Evolutionary conservation across 2,797 vertebrate genomes (phyloP).

Genomic region (Morelia viridis): DNA sequence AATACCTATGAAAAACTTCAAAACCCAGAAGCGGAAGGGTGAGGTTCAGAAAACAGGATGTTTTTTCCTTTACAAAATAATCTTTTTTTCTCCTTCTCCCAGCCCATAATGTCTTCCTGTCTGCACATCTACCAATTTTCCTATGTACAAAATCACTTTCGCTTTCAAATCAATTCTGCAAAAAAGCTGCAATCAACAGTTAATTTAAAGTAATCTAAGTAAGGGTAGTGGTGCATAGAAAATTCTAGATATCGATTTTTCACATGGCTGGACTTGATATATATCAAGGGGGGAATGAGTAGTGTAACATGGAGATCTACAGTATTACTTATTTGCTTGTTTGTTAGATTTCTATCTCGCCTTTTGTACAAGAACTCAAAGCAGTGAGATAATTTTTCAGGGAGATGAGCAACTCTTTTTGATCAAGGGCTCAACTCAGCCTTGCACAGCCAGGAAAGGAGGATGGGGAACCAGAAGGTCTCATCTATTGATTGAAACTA

Average conservation of each 20-base stretch:
- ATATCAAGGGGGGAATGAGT: not conserved
- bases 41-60: slow-evolving; percentile 24
- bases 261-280: not conserved
- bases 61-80: not conserved
- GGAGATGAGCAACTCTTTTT: not conserved
- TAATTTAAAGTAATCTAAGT: not conserved
- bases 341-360: not conserved
- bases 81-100: not conserved
- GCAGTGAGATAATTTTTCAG: not conserved
- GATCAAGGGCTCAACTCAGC: not conserved
- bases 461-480: not conserved
- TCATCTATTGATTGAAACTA: not conserved
- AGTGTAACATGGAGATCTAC: not conserved
- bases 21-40: slow-evolving; percentile 19
- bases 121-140: not conserved
- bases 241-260: slow-evolving; percentile 7
- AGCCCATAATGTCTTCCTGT: not conserved
- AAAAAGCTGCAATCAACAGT: not conserved
- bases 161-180: not conserved
- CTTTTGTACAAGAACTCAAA: not conserved
- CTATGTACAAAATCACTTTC: not conserved
- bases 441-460: not conserved
- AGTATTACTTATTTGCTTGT: not conserved
- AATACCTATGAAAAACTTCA: not conserved
- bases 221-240: not conserved